Conservation (phyloP, 2,888 invertebrate species). For the Andrena fulva region DNA sequence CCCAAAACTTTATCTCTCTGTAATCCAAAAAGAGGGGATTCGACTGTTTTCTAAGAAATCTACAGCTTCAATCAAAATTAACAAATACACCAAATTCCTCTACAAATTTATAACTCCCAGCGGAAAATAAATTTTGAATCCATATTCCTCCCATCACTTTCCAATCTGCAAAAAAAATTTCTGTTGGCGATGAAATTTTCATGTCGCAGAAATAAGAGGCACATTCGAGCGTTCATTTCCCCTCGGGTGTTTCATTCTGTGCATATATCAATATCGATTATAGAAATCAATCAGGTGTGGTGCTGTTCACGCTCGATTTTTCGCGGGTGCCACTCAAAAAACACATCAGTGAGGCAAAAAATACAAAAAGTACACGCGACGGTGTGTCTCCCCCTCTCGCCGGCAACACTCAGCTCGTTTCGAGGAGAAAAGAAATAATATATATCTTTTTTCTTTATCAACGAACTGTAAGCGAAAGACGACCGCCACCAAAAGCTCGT, state of each 20-base stretch:
- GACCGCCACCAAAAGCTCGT: conserved; percentile 82
- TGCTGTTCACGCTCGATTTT: conserved; percentile 75
- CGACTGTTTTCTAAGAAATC: neutral
- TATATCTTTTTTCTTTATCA: conserved; percentile 26
- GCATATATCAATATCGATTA: conserved; percentile 52
- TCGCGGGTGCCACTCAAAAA: conserved; percentile 83
- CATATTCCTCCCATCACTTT: no score
- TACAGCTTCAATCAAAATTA: no score
- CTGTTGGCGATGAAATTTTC: neutral
- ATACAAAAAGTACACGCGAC: conserved; percentile 78
- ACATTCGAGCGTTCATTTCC: neutral
- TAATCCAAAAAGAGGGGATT: neutral
- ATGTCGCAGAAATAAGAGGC: neutral
- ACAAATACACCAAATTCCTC: no score
- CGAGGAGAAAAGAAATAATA: conserved; percentile 55
- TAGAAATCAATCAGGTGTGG: conserved; percentile 78
- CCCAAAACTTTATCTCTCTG: neutral
- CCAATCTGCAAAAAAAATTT: neutral
- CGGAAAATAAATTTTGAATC: no score
- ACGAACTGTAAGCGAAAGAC: conserved; percentile 77
- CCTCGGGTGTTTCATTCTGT: neutral
- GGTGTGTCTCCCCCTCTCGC: conserved; percentile 69
- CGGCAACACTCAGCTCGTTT: conserved; percentile 53
- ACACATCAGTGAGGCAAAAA: conserved; percentile 81
- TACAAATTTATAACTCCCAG: no score